phyloP scores from a whole-genome alignment of 1,140 invertebrate species.

The Potamilus streckersoni region DNA sequence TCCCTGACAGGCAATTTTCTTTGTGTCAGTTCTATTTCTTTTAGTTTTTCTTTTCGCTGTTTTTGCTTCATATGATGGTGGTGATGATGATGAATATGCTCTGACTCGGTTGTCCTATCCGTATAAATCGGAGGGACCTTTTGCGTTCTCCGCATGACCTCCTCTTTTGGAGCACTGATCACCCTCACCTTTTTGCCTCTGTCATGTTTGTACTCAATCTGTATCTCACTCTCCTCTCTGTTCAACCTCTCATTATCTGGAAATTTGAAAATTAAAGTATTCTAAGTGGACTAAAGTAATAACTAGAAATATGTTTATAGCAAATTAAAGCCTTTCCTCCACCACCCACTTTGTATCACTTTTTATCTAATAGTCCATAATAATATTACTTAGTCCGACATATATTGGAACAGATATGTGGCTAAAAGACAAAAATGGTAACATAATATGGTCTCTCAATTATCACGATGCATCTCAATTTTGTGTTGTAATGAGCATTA shows the following conservation, averaged over 20 bases:
- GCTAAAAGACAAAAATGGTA: too few species aligned
- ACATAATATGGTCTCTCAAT: too few species aligned
- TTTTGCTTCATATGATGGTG: not conserved
- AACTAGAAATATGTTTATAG: too few species aligned
- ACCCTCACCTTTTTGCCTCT: conserved; percentile 45
- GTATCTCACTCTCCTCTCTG: conserved; percentile 46
- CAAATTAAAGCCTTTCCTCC: too few species aligned
- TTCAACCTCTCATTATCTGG: conserved; percentile 3
- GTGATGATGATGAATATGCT: conserved; percentile 28
- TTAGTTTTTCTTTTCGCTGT: conserved; percentile 23
- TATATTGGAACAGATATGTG: too few species aligned
- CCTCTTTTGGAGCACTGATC: conserved; percentile 46
- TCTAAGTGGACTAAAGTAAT: too few species aligned
- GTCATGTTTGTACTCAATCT: conserved; percentile 48
- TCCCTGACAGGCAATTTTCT: conserved; percentile 32
- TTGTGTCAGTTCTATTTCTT: conserved; percentile 32
- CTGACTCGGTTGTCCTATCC: conserved; percentile 2
- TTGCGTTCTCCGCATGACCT: conserved; percentile 21
- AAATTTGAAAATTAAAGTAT: too few species aligned
- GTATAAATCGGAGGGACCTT: conserved; percentile 16
- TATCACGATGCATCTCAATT: too few species aligned
- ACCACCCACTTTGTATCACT: too few species aligned
- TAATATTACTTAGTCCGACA: too few species aligned
- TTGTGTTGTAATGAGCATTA: too few species aligned
- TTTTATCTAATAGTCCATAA: too few species aligned